phyloP scores from a whole-genome alignment of 1,140 invertebrate genomes.

The Ctenoplectra terminalis region DNA sequence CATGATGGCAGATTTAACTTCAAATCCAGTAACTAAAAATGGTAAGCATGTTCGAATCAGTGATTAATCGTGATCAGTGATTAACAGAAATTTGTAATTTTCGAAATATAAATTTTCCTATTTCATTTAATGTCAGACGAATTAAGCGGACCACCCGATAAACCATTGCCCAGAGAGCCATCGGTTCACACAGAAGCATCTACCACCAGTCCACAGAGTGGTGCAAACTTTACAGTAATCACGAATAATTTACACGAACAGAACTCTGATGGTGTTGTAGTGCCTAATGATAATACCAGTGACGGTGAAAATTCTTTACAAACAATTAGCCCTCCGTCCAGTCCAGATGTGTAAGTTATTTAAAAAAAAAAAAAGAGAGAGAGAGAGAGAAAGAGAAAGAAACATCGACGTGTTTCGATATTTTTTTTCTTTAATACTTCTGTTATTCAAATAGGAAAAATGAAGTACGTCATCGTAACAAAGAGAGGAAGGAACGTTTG shows the following conservation, averaged over 20 bases:
- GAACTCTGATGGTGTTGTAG: constrained; percentile 59
- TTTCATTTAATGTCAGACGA: constrained; percentile 66
- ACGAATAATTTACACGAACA: constrained; percentile 73
- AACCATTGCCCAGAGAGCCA: constrained; percentile 81
- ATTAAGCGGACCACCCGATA: constrained; percentile 76
- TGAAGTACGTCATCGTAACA: constrained; percentile 84
- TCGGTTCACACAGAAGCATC: constrained; percentile 61
- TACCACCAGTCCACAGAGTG: constrained; percentile 57
- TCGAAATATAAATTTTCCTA: background rate
- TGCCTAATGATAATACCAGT: constrained; percentile 58
- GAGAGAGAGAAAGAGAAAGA: too few relatives aligned
- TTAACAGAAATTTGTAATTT: background rate
- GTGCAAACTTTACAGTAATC: constrained; percentile 59
- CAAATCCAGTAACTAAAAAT: constrained; percentile 73
- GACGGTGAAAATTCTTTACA: constrained; percentile 71
- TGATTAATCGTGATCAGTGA: background rate
- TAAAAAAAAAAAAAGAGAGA: too few relatives aligned
- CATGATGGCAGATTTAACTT: constrained; percentile 73
- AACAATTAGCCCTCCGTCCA: constrained; percentile 73
- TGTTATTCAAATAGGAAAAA: constrained; percentile 76
- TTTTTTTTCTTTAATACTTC: constrained; percentile 60
- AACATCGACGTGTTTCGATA: constrained; percentile 39
- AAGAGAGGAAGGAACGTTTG: constrained; percentile 84
- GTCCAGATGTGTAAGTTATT: constrained; percentile 76
- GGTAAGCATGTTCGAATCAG: constrained; percentile 70